Evolutionary conservation across 2,888 invertebrate genomes (phyloP).

Genomic region (Clanis bilineata): DNA sequence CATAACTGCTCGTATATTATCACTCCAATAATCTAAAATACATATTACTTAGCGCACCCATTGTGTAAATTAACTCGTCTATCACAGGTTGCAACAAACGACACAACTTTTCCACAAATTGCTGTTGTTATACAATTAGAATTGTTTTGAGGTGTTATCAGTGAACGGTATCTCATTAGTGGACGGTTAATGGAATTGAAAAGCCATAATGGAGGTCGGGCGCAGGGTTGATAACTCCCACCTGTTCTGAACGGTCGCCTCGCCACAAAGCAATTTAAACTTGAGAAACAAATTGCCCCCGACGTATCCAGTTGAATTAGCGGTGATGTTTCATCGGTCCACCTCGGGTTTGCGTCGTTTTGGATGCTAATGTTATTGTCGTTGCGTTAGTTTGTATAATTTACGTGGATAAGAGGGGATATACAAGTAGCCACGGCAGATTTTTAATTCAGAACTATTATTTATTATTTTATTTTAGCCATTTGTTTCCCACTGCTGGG

Average conservation of each 20-base stretch:
- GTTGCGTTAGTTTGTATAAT: not conserved
- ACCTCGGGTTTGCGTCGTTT: not conserved
- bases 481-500: no score
- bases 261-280: conserved; percentile 53
- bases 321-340: conserved; percentile 9
- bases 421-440: no score
- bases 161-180: conserved; percentile 35
- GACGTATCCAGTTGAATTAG: conserved; percentile 20
- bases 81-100: conserved; percentile 10
- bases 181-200: conserved; percentile 35
- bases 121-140: conserved; percentile 27
- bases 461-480: no score
- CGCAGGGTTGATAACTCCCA: conserved; percentile 20
- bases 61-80: conserved; percentile 5
- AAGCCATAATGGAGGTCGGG: conserved; percentile 33
- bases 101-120: conserved; percentile 21
- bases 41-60: conserved; percentile 3
- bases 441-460: no score
- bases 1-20: not conserved
- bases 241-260: conserved; percentile 30
- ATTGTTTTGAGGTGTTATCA: conserved; percentile 28
- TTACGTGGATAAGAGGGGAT: no score
- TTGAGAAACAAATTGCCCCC: conserved; percentile 42
- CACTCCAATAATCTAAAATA: not conserved
- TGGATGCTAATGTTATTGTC: not conserved